Conservation (phyloP, 2,797 vertebrate species). For the Chelon auratus region DNA sequence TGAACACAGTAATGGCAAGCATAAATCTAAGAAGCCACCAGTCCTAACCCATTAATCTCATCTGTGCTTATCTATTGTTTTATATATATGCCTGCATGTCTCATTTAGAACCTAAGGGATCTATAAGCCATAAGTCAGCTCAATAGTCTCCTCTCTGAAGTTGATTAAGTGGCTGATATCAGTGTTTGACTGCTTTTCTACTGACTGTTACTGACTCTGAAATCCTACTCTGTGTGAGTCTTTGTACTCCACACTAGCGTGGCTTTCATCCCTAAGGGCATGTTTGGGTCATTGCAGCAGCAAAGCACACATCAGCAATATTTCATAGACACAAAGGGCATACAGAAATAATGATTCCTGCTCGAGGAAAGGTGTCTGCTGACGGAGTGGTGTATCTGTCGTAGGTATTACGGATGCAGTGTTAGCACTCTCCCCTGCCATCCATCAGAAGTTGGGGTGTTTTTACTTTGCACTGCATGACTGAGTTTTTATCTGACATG, state of each 20-base stretch:
- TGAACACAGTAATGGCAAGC: conserved; percentile 3
- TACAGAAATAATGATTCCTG: neutral
- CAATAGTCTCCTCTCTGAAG: neutral
- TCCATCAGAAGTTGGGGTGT: conserved; percentile 13
- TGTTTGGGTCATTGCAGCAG: neutral
- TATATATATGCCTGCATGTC: neutral
- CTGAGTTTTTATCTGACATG: too few relatives aligned
- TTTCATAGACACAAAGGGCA: neutral
- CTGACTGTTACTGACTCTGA: conserved; percentile 10
- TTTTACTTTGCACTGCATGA: conserved; percentile 10
- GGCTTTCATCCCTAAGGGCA: conserved; percentile 1
- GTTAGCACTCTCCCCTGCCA: neutral
- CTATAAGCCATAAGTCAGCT: neutral
- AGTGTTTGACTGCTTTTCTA: conserved; percentile 1
- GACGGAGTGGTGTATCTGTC: conserved; percentile 15
- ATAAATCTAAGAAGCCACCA: conserved; percentile 8
- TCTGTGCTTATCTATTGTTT: conserved; percentile 5
- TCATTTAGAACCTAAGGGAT: neutral
- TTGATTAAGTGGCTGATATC: conserved; percentile 9
- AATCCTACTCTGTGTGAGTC: neutral
- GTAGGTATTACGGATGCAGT: conserved; percentile 2
- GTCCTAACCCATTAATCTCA: neutral
- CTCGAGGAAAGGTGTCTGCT: conserved; percentile 4
- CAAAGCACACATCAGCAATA: conserved; percentile 6
- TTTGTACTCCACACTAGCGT: conserved; percentile 22